phyloP scores from a whole-genome alignment of 2,797 vertebrate genomes.

The Eptatretus atami region DNA sequence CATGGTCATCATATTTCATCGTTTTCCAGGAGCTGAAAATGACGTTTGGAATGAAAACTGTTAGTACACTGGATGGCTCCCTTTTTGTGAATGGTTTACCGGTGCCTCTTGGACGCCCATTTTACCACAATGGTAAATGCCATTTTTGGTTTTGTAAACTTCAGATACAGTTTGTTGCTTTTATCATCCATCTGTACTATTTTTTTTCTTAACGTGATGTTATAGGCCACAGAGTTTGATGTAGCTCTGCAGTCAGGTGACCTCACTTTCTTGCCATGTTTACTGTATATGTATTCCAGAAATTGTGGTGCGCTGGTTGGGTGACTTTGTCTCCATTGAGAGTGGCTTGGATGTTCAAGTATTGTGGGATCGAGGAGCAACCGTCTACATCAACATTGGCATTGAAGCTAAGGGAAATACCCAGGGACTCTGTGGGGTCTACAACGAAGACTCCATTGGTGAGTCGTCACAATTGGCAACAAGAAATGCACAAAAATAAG shows the following conservation, averaged over 20 bases:
- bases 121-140: slow-evolving; percentile 29
- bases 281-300: slow-evolving; percentile 16
- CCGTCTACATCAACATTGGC: slow-evolving; percentile 25
- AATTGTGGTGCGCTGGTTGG: slow-evolving; percentile 41
- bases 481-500: no score
- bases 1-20: no score
- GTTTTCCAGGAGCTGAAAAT: slow-evolving; percentile 21
- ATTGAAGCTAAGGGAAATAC: slow-evolving; percentile 25
- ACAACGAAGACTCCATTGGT: slow-evolving; percentile 31
- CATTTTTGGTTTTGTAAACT: not conserved
- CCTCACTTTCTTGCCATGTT: no score
- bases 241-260: no score
- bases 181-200: no score
- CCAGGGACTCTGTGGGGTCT: slow-evolving; percentile 43
- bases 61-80: slow-evolving; percentile 17
- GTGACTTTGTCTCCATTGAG: slow-evolving; percentile 50
- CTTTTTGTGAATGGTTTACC: slow-evolving; percentile 22
- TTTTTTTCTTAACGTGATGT: no score
- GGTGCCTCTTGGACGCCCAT: slow-evolving; percentile 17
- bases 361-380: slow-evolving; percentile 25
- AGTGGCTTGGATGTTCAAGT: slow-evolving; percentile 34
- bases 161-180: no score
- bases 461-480: slow-evolving; percentile 5
- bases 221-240: no score
- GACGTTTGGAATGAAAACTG: slow-evolving; percentile 28